These are phyloP conservation scores for Mylabris sibirica DNA, from an alignment of 2,888 invertebrate genomes.

Conservation along the genomic window DNA sequence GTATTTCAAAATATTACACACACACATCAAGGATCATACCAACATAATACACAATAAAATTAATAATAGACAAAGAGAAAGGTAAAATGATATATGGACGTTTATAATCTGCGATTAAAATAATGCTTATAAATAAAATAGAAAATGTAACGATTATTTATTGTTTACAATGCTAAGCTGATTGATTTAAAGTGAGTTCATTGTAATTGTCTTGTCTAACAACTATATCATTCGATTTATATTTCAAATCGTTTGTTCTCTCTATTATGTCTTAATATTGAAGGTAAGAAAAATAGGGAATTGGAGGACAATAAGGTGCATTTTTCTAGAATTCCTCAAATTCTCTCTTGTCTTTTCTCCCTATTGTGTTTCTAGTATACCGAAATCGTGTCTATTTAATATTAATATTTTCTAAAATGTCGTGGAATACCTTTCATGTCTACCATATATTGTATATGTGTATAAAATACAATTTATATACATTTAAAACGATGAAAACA, in stretches of 20 bases:
- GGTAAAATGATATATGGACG: slow-evolving; percentile 51
- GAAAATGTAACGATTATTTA: slow-evolving; percentile 34
- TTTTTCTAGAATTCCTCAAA: neutral
- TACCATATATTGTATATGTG: neutral
- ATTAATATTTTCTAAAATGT: neutral
- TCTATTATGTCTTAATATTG: slow-evolving; percentile 23
- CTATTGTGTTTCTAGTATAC: neutral
- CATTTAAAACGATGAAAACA: neutral
- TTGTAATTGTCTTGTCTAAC: slow-evolving; percentile 33
- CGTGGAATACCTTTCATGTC: neutral
- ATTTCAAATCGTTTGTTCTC: slow-evolving; percentile 4
- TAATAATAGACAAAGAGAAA: slow-evolving; percentile 43
- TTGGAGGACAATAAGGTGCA: neutral
- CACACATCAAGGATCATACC: slow-evolving; percentile 5
- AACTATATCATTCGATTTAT: slow-evolving; percentile 27
- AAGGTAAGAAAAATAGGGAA: neutral
- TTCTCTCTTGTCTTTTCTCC: neutral
- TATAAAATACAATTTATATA: neutral
- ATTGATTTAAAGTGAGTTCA: slow-evolving; percentile 33
- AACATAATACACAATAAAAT: neutral
- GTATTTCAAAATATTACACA: slow-evolving; percentile 3
- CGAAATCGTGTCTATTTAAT: neutral
- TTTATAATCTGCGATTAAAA: slow-evolving; percentile 50
- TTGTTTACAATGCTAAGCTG: slow-evolving; percentile 25
- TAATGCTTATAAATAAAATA: slow-evolving; percentile 34